Evolutionary conservation across 2,888 invertebrate species (phyloP), one percentile per base, ranked within the genome.

Genomic region (Pasiphila rectangulata): DNA sequence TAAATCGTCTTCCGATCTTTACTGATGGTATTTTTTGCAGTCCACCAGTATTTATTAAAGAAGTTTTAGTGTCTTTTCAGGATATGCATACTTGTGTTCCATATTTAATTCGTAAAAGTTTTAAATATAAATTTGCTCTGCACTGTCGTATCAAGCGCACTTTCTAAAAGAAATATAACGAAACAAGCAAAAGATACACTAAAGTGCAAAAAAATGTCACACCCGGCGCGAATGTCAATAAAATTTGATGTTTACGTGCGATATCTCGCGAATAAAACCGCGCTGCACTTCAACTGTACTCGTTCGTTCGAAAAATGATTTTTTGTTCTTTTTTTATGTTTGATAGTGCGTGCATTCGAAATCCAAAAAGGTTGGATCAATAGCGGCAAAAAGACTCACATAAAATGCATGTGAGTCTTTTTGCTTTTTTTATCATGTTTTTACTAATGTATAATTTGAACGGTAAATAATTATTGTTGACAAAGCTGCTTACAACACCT

Each of bases 231-330:
- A 68, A 64, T 67, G 77, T 82, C 82, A 82, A 83, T 84, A 83
- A 83, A 81, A 80, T 77, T 78, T 76, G 75, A 82, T 81, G 74
- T 80, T 81, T 80, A 81, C 80, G 61, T 57, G 67, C 70, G 74
- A 76, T 82, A 80, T 76, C 75, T 72, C 64, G 64, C 66, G 72
- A 72, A 79, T 65, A 75, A 73, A 78, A 72, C 69, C 67, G 61
- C 64, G 56, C 55, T 61, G 57, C 72, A 67, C 67, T 72, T 69
- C 69, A 66, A 69, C 65, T 67, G 67, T 58, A 68, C 30, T 24
- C 43, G 38, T 66, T 64, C 63, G 59, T 68, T 64, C 61, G 63
- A 64, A 76, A 76, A 74, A 74, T 69, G 65, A 69, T 64, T 72
- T 71, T 72, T 47, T 44, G 34, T 25, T 50, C 40, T 36, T 48